phyloP scores from a whole-genome alignment of 1,140 invertebrate genomes.

The Leptoteleia sp. region DNA sequence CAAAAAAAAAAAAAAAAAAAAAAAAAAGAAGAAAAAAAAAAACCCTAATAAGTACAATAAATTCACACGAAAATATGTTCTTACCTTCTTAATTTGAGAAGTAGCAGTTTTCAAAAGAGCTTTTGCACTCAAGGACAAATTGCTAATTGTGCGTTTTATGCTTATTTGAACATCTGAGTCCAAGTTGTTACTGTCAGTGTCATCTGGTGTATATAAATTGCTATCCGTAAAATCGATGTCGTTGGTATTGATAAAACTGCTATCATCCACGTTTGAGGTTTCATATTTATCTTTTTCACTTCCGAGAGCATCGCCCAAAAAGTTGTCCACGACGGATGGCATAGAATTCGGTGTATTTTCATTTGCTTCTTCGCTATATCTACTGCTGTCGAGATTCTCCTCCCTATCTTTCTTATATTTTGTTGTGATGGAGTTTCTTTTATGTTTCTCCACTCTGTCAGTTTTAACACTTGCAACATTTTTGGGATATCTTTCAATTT shows the following conservation, averaged over 20 bases:
- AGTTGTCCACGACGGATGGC: slow-evolving; percentile 41
- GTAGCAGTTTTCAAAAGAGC: slow-evolving; percentile 11
- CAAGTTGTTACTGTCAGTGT: background rate
- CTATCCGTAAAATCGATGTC: slow-evolving; percentile 29
- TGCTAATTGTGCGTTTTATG: slow-evolving; percentile 9
- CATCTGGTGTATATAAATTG: slow-evolving; percentile 28
- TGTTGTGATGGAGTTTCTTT: slow-evolving; percentile 9
- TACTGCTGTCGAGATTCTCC: background rate
- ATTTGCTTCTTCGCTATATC: background rate
- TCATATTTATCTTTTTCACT: slow-evolving; percentile 39
- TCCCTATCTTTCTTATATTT: slow-evolving; percentile 17
- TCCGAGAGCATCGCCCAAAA: slow-evolving; percentile 41
- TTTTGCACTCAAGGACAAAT: slow-evolving; percentile 18
- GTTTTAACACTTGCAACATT: background rate
- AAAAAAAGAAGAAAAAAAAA: no score
- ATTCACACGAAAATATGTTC: no score
- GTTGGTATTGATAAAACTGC: background rate
- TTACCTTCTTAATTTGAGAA: slow-evolving; percentile 24
- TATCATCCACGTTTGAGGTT: slow-evolving; percentile 13
- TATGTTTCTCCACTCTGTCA: slow-evolving; percentile 2
- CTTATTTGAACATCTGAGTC: background rate
- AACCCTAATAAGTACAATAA: no score
- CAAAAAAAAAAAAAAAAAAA: no score
- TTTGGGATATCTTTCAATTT: slow-evolving; percentile 18
- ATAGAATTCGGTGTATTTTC: slow-evolving; percentile 12